Percentiles rank a stretch among this genome's conserved stretches.
Conservation (phyloP, 2,797 vertebrate genomes). For the Squalus acanthias region DNA sequence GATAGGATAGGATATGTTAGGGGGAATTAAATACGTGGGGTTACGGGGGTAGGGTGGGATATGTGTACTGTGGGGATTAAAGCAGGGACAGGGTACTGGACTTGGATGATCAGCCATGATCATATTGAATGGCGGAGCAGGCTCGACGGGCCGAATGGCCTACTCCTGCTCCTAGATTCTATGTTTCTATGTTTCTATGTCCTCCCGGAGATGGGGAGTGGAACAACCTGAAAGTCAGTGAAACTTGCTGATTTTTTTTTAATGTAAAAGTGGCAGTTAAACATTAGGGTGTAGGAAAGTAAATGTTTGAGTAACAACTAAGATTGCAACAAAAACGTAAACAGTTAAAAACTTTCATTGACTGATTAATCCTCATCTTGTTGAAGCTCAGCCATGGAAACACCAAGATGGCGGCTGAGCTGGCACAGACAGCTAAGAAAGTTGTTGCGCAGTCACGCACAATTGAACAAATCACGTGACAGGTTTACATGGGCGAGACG, state of each 20-base stretch:
- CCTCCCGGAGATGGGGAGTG: neutral
- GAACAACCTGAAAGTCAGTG: neutral
- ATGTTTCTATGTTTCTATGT: no score
- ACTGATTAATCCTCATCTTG: neutral
- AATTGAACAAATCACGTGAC: neutral
- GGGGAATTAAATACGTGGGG: no score
- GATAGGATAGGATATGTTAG: no score
- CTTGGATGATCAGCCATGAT: no score
- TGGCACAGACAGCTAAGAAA: neutral
- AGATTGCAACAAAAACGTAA: neutral
- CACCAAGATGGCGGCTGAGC: neutral
- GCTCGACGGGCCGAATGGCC: no score
- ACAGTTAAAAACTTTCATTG: neutral
- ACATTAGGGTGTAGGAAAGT: neutral
- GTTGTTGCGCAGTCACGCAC: neutral
- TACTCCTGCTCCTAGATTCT: no score
- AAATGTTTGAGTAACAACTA: neutral
- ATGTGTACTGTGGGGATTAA: no score
- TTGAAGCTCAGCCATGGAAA: neutral
- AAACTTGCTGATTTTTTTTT: neutral
- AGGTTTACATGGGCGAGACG: neutral
- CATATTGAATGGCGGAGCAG: no score
- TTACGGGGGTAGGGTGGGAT: no score
- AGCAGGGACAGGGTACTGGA: no score
- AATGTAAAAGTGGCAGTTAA: neutral